Evolutionary conservation across 2,888 invertebrate genomes (phyloP), one percentile per base, ranked within the genome.

Genomic region (Ormyrus pomaceus): DNA sequence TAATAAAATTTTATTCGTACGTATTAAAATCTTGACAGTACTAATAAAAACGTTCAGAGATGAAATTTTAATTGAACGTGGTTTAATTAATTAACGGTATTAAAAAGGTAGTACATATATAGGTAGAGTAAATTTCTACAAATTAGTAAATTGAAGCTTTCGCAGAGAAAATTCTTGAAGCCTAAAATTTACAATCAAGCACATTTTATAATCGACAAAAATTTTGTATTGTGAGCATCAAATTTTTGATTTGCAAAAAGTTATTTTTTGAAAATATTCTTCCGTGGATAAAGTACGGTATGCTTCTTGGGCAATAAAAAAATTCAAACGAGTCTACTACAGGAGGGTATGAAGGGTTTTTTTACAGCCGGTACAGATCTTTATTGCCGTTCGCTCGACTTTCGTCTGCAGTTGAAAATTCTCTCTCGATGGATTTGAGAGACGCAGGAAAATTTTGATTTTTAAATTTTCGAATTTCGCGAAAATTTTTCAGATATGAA

Each of bases 271-370:
- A 55, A 13, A 51, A 55, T 68, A 11, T 68, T 55, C 34, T 45
- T 34, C 7, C 10, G 0, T 0, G 10, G 70, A 70, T 70, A 45
- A 58, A 58, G n/a, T 19, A 58, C n/a, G 46, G 48, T 48, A 58
- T 6, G 48, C 13, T 9, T 58, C 13, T 13, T 48, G 11, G 48
- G 58, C 58, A 70, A 58, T 70, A 58, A 58, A 58, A 58, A 19
- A 48, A 48, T 58, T 51, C 13, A 11, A 58, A 56, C 6, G 48
- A 58, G 58, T 70, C 58, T 1, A 3, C 13, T 70, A 13, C 48
- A 58, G 70, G 70, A n/a, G 13, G 58, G 13, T 48, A 48, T 8
- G 70, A 58, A 70, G 48, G 70, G 53, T 68, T 58, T 70, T 65
- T 69, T 58, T 69, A 56, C 56, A n/a, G 51, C 13, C 58, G 13